Percentiles rank a stretch among this genome's conserved stretches.
Conservation (phyloP, 2,888 invertebrate species). For the Troides aeacus region DNA sequence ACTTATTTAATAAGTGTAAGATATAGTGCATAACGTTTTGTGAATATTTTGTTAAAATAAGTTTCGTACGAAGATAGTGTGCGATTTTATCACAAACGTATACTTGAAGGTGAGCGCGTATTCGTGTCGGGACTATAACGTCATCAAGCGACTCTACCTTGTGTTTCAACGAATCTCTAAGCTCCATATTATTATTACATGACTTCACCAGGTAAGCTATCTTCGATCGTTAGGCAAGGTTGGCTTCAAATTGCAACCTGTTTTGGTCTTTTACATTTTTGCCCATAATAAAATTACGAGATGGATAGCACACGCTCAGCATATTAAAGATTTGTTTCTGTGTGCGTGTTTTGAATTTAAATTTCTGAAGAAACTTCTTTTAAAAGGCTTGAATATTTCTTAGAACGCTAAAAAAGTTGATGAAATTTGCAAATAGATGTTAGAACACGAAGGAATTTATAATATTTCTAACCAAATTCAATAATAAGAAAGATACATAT, state of each 20-base stretch:
- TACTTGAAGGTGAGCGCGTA: conserved; percentile 63
- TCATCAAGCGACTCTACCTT: conserved; percentile 63
- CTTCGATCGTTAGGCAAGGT: conserved; percentile 54
- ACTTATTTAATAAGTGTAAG: background rate
- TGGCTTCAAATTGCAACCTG: conserved; percentile 60
- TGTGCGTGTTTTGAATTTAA: conserved; percentile 13
- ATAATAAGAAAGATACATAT: background rate
- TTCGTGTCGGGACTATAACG: conserved; percentile 57
- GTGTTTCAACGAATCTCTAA: conserved; percentile 69
- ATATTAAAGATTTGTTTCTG: conserved; percentile 18
- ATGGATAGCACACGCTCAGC: conserved; percentile 18
- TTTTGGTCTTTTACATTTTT: conserved; percentile 56
- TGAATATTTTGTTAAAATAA: background rate
- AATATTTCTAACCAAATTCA: conserved; percentile 1
- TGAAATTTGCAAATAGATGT: conserved; percentile 5
- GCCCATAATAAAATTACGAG: conserved; percentile 34
- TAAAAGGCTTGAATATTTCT: conserved; percentile 7
- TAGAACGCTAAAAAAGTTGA: conserved; percentile 7
- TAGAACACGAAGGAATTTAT: conserved; percentile 16
- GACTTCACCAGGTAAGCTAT: conserved; percentile 51
- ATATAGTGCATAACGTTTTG: background rate
- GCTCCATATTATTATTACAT: conserved; percentile 63
- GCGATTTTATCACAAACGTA: background rate
- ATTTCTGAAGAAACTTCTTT: conserved; percentile 11
- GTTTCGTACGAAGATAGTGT: background rate